Evolutionary conservation across 2,113 vertebrate genomes (phyloP).

Genomic region (Myocastor coypus): DNA sequence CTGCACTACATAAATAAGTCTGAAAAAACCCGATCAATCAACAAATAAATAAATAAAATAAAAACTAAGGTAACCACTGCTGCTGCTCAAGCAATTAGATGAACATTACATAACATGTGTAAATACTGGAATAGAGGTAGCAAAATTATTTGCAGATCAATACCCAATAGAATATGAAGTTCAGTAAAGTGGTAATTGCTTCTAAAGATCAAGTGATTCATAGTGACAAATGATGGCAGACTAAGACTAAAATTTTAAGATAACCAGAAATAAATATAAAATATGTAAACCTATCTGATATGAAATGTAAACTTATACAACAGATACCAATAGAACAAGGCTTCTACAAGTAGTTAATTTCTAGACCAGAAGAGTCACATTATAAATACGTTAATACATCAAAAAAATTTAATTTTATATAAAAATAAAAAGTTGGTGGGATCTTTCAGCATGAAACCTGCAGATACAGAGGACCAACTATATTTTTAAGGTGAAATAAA

Average conservation of each 20-base stretch:
- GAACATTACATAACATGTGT: too few relatives aligned
- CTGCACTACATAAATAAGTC: too few relatives aligned
- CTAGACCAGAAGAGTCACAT: neutral
- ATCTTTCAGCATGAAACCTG: neutral
- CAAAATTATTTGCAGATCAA: conserved; percentile 31
- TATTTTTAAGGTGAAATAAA: conserved; percentile 16
- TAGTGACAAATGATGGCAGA: neutral
- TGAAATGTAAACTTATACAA: conserved; percentile 1
- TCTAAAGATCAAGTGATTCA: conserved; percentile 2
- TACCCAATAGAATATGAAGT: neutral
- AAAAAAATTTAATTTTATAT: conserved; percentile 36
- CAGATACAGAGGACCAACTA: neutral
- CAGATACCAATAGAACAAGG: neutral
- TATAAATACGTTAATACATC: neutral
- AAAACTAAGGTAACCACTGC: too few relatives aligned
- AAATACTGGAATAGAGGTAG: neutral
- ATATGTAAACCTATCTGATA: neutral
- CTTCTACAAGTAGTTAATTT: neutral
- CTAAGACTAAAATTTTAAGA: neutral
- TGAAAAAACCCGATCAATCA: too few relatives aligned
- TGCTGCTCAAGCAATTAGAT: too few relatives aligned
- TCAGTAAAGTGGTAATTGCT: neutral
- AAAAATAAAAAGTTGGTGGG: neutral
- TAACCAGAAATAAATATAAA: neutral
- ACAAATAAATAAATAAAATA: too few relatives aligned